Evolutionary conservation across 2,113 vertebrate genomes (phyloP), one percentile per base, ranked within the genome.

Genomic region (Dromas ardeola): DNA sequence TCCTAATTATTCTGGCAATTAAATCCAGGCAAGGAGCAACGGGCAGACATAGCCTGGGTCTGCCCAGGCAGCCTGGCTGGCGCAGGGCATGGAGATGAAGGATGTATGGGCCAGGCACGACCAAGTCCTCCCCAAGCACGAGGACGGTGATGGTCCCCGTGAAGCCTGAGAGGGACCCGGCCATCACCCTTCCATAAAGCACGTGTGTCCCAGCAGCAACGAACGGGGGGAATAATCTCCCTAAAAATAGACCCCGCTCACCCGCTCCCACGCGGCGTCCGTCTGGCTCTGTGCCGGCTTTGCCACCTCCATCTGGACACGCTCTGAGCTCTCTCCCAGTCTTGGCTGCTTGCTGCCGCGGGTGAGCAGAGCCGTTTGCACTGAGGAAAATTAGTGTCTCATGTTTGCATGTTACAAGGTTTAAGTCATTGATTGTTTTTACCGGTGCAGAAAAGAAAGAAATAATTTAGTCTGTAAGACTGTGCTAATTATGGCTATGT

Each of bases 241-340:
- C 55, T 32, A 42, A 56, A 22, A 70, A 61, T 1, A 78, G 40
- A 42, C 5, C 50, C 47, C 2, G 5, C 45, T 61, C 0, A 3
- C 45, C 61, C 40, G 34, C 56, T 32, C 40, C 56, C 67, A 50
- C 1, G 0, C 0, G 0, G 49, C 4, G 5, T 23, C 21, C 0
- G 0, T 34, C 62, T 22, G 77, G 59, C 40, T 56, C 53, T 4
- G 19, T 15, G 16, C 18, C 4, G 53, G 61, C 22, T 81, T 30
- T 61, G 34, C 85, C 61, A 4, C 1, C 1, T 77, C 86, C 76
- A 40, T 53, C 55, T 47, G 72, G 66, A 32, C 2, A 0, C 13
- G 61, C 78, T n/a, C 49, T 43, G 2, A 70, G 69, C 53, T 63
- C 30, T 25, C 19, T 19, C 40, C 34, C 59, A 22, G 20, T 3